Evolutionary conservation across 2,797 vertebrate genomes (phyloP).

Genomic region (Tachyglossus aculeatus): DNA sequence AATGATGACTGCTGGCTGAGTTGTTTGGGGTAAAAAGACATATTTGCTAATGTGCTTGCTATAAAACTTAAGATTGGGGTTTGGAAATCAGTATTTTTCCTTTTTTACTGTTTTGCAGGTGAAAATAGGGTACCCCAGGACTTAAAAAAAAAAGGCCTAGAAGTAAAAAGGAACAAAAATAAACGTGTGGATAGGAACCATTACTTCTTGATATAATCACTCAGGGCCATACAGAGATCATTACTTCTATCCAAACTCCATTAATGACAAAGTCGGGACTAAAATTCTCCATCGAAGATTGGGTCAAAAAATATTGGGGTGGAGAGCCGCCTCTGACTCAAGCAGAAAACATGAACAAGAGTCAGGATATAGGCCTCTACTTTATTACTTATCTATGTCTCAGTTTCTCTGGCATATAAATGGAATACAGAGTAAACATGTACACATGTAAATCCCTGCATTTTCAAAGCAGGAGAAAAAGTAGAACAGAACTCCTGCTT

Average conservation of each 20-base stretch:
- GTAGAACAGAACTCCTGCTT: background rate
- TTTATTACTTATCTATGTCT: too few relatives aligned
- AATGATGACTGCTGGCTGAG: background rate
- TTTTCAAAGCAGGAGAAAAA: conserved; percentile 9
- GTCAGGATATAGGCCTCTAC: conserved; percentile 16
- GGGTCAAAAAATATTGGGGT: background rate
- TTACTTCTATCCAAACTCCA: conserved; percentile 6
- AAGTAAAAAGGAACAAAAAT: conserved; percentile 14
- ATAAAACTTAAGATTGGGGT: background rate
- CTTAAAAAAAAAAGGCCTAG: conserved; percentile 20
- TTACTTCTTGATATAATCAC: background rate
- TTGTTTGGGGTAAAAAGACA: background rate
- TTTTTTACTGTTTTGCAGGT: conserved; percentile 2
- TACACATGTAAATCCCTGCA: background rate
- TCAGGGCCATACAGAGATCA: background rate
- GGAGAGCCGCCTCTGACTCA: background rate
- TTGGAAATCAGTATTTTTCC: conserved; percentile 15
- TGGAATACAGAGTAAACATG: too few relatives aligned
- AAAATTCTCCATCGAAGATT: conserved; percentile 6
- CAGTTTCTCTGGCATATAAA: too few relatives aligned
- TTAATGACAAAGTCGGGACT: background rate
- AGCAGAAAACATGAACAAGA: conserved; percentile 13
- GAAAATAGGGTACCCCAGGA: background rate
- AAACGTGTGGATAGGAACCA: too few relatives aligned
- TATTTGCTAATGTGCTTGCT: conserved; percentile 1